Conservation (phyloP, 2,113 vertebrate genomes). For the Fulmarus glacialis region DNA sequence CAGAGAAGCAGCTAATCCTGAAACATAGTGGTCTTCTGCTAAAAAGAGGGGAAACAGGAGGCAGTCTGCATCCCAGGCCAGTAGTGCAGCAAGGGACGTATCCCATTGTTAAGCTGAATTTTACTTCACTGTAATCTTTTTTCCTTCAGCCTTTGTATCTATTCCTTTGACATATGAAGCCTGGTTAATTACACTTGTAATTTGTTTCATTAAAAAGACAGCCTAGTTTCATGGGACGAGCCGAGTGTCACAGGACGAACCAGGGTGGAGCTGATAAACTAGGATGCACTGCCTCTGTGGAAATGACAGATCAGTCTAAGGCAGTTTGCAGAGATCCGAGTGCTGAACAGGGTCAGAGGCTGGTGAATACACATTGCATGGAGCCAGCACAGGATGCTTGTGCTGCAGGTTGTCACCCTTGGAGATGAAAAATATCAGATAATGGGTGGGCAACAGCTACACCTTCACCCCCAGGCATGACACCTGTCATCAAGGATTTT, state of each 20-base stretch:
- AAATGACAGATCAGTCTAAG: not conserved
- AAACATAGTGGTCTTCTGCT: not conserved
- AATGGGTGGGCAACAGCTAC: not conserved
- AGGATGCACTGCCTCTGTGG: not conserved
- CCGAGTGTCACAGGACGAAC: not conserved
- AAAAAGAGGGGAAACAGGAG: not conserved
- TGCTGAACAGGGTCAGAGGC: not conserved
- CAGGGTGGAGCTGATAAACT: not conserved
- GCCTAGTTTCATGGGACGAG: not conserved
- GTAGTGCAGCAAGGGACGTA: not conserved
- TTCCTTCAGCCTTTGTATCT: not conserved
- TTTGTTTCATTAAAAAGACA: slow-evolving; percentile 9
- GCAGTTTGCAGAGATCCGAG: not conserved
- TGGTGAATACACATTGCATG: not conserved
- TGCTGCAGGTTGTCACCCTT: not conserved
- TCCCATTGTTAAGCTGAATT: not conserved
- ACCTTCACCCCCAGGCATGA: not conserved
- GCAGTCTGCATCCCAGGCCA: not conserved
- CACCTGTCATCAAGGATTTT: not conserved
- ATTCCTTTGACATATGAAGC: not conserved
- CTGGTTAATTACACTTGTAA: slow-evolving; percentile 13
- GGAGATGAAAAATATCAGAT: not conserved
- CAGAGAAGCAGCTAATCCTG: not conserved
- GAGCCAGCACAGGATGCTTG: not conserved
- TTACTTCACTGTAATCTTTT: not conserved